phyloP scores from a whole-genome alignment of 2,113 vertebrate genomes.

The Steatornis caripensis region DNA sequence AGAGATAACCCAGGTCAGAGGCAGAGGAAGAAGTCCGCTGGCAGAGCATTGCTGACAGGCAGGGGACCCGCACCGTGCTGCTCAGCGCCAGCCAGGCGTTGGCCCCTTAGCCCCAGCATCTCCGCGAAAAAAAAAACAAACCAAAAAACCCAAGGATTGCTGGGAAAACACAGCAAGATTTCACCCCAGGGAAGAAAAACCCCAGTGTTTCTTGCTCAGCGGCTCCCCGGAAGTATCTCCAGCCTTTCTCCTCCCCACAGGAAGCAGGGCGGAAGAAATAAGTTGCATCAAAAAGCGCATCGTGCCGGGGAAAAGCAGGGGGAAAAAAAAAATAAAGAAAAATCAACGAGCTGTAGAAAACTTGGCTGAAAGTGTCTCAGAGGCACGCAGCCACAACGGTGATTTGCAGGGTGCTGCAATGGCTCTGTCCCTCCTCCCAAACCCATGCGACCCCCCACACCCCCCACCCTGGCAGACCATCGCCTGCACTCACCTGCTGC shows the following conservation, averaged over 20 bases:
- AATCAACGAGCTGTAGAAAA: neutral
- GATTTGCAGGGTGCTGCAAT: no score
- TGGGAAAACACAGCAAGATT: neutral
- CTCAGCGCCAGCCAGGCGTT: neutral
- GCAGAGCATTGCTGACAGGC: rapidly evolving
- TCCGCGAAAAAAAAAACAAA: neutral
- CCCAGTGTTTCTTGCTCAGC: rapidly evolving
- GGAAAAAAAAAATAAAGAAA: neutral
- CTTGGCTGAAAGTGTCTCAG: rapidly evolving
- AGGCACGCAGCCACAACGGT: rapidly evolving
- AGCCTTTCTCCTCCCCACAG: rapidly evolving
- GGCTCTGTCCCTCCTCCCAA: neutral
- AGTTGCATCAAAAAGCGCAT: rapidly evolving
- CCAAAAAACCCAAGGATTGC: neutral
- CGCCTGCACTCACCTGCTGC: neutral
- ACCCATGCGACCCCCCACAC: rapidly evolving
- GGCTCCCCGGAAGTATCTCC: neutral
- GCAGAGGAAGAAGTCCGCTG: neutral
- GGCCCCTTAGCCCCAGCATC: neutral
- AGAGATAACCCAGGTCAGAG: neutral
- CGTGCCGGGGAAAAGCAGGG: neutral
- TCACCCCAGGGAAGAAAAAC: rapidly evolving
- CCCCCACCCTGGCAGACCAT: rapidly evolving
- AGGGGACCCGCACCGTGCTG: neutral
- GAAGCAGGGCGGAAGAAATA: neutral